Conservation (phyloP, 2,797 vertebrate species). For the Dermochelys coriacea region DNA sequence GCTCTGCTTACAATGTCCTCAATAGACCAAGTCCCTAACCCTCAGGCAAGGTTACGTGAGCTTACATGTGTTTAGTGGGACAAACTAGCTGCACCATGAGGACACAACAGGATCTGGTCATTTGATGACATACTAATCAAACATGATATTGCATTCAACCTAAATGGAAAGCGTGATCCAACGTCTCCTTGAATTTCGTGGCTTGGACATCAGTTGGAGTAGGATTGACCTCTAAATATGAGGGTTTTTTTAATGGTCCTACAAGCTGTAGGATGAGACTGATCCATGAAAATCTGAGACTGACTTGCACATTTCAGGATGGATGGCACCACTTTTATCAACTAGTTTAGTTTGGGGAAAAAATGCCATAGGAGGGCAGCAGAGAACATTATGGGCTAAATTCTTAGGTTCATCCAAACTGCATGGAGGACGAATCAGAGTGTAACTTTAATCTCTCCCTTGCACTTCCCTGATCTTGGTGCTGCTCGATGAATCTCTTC, state of each 20-base stretch:
- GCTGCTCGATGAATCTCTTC: neutral
- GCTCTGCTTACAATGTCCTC: neutral
- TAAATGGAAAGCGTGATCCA: neutral
- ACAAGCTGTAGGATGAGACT: neutral
- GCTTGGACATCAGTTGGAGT: neutral
- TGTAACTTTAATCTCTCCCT: neutral
- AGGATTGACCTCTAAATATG: neutral
- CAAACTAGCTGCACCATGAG: neutral
- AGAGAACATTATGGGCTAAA: neutral
- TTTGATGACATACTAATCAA: neutral
- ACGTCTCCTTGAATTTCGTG: neutral
- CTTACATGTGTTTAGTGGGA: neutral
- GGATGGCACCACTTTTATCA: neutral
- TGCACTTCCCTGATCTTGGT: neutral
- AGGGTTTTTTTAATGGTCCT: neutral
- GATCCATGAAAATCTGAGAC: neutral
- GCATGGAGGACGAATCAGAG: neutral
- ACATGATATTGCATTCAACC: fast-evolving
- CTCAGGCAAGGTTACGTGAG: neutral
- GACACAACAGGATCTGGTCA: neutral
- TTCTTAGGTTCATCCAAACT: neutral
- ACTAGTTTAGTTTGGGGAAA: neutral
- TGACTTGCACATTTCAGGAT: neutral
- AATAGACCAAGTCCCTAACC: neutral
- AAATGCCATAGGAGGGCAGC: neutral